A percentile compares a stretch with the other conserved stretches of the same genome.
These are phyloP conservation scores for Tachystola acroxantha DNA, from an alignment of 2,888 invertebrate species.

Conservation along the genomic window DNA sequence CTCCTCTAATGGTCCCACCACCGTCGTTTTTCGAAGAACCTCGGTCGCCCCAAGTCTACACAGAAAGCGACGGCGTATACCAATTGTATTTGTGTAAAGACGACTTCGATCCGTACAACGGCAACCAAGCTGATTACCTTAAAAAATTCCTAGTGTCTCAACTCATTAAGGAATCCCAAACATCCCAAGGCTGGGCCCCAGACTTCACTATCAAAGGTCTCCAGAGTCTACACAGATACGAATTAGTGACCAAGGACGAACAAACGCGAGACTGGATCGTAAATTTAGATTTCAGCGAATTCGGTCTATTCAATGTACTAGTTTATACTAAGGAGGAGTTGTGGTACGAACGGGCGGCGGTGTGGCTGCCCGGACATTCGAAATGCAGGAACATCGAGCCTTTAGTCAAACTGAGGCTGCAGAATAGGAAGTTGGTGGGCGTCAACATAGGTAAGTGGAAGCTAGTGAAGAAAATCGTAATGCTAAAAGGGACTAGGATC, in stretches of 20 bases:
- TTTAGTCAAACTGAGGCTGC: conserved; percentile 50
- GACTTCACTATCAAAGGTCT: conserved; percentile 53
- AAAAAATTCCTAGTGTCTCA: conserved; percentile 46
- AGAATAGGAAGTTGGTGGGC: conserved; percentile 46
- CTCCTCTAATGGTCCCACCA: conserved; percentile 21
- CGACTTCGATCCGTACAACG: conserved; percentile 47
- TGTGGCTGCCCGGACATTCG: conserved; percentile 65
- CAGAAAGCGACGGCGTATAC: background rate
- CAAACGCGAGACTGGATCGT: conserved; percentile 52
- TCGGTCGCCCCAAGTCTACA: background rate
- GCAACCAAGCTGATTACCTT: conserved; percentile 37
- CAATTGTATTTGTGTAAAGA: conserved; percentile 58
- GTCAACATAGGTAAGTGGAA: conserved; percentile 62
- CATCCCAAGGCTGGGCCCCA: conserved; percentile 44
- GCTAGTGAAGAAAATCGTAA: conserved; percentile 55
- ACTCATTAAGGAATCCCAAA: conserved; percentile 40
- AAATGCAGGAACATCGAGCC: conserved; percentile 47
- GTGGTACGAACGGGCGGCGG: conserved; percentile 64
- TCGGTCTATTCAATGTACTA: conserved; percentile 44
- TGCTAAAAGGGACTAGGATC: conserved; percentile 50
- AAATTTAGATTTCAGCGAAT: conserved; percentile 46
- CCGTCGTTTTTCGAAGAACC: conserved; percentile 7
- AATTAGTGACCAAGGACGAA: conserved; percentile 45
- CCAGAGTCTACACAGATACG: conserved; percentile 47
- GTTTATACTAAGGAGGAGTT: conserved; percentile 61